A percentile compares a stretch with the other conserved stretches of the same genome.
These are phyloP conservation scores for Lota lota DNA, from an alignment of 2,113 vertebrate species.

Conservation along the genomic window DNA sequence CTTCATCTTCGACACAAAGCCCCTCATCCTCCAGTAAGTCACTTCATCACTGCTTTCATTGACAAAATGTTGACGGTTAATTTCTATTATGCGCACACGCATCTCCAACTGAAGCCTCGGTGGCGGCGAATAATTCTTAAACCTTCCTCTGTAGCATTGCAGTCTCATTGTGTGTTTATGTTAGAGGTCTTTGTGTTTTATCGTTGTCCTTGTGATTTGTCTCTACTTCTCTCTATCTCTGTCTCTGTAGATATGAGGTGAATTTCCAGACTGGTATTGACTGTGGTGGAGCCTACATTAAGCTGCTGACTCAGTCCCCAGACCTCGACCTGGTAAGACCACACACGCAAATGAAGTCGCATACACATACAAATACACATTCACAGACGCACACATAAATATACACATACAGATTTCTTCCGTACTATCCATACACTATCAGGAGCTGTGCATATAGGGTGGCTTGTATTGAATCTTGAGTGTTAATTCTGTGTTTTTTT, in stretches of 20 bases:
- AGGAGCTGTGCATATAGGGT: no score
- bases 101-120: no score
- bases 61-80: not conserved
- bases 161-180: not conserved
- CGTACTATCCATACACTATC: no score
- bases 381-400: not conserved
- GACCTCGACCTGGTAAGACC: constrained; percentile 87
- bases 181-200: not conserved
- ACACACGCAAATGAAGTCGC: no score
- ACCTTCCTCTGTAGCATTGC: no score
- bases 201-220: not conserved
- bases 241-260: constrained; percentile 87
- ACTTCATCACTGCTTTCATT: no score
- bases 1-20: constrained; percentile 87
- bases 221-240: not conserved
- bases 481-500: no score
- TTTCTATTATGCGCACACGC: no score
- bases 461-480: no score
- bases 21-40: constrained; percentile 93
- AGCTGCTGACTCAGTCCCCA: constrained; percentile 86
- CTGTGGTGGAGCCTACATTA: constrained; percentile 95
- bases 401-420: not conserved
- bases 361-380: no score
- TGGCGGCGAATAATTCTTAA: no score
- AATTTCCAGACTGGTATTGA: constrained; percentile 98